A percentile compares a stretch with the other conserved stretches of the same genome.
Conservation (phyloP, 2,113 vertebrate species). For the Nothobranchius kuhntae region DNA sequence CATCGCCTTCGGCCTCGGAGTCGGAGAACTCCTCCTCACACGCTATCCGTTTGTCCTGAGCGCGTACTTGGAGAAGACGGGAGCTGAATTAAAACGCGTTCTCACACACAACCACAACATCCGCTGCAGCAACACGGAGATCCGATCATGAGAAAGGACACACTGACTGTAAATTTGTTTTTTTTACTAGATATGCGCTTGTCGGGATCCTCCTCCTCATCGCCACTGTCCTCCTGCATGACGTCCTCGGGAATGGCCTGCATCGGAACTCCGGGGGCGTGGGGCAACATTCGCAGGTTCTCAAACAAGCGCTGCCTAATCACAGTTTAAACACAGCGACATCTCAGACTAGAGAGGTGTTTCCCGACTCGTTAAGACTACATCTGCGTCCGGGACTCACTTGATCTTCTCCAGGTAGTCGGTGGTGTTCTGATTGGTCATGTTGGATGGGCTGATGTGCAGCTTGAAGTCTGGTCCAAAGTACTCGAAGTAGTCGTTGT, state of each 20-base stretch:
- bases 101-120: not conserved
- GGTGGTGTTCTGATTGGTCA: conserved; percentile 99
- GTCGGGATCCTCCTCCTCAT: conserved; percentile 96
- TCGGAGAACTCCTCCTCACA: conserved; percentile 98
- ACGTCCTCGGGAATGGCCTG: conserved; percentile 96
- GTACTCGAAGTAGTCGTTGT: conserved; percentile 99
- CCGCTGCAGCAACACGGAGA: no score
- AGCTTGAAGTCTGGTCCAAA: conserved; percentile 99
- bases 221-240: conserved; percentile 93
- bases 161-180: not conserved
- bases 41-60: conserved; percentile 96
- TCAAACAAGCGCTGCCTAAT: conserved; percentile 73
- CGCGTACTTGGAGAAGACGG: conserved; percentile 81
- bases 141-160: no score
- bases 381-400: conserved; percentile 42
- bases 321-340: no score
- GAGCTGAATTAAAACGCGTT: not conserved
- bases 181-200: conserved; percentile 94
- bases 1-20: conserved; percentile 92
- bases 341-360: no score
- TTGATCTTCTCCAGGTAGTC: conserved; percentile 99
- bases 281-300: conserved; percentile 75
- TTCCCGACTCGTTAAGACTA: no score
- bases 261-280: conserved; percentile 79
- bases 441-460: conserved; percentile 99